Percentiles rank a stretch among this genome's conserved stretches.
phyloP scores from a whole-genome alignment of 2,113 vertebrate species.

The Lagopus muta region DNA sequence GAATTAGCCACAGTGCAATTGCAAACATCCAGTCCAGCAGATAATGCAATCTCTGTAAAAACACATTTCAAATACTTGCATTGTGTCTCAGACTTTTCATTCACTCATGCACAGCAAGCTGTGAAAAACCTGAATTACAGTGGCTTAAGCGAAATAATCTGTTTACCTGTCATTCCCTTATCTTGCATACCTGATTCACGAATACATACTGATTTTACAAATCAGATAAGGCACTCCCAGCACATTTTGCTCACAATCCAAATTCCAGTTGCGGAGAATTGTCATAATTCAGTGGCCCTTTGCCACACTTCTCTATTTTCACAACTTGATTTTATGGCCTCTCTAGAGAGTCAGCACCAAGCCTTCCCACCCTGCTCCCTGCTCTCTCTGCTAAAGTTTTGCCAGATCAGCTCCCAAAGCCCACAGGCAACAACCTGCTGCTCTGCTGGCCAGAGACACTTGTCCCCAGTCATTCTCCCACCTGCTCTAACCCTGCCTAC shows the following conservation, averaged over 20 bases:
- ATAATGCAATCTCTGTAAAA: neutral
- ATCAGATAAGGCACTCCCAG: neutral
- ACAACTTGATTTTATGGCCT: neutral
- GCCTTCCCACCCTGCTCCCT: neutral
- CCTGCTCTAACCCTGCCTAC: neutral
- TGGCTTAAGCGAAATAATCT: neutral
- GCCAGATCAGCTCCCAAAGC: neutral
- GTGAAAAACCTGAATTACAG: neutral
- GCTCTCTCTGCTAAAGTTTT: neutral
- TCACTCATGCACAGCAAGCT: neutral
- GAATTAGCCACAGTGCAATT: neutral
- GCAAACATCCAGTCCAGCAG: neutral
- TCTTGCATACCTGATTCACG: slow-evolving; percentile 6
- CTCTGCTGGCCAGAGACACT: neutral
- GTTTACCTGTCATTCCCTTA: slow-evolving; percentile 27
- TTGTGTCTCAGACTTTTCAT: neutral
- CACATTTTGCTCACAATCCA: slow-evolving; percentile 22
- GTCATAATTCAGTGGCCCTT: neutral
- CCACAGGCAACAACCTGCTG: neutral
- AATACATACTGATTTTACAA: neutral
- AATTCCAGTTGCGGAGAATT: neutral
- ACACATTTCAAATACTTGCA: neutral
- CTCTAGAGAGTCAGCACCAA: neutral
- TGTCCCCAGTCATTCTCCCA: neutral
- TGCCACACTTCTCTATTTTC: neutral